Conservation (phyloP, 2,797 vertebrate species). For the Argyrosomus regius region DNA sequence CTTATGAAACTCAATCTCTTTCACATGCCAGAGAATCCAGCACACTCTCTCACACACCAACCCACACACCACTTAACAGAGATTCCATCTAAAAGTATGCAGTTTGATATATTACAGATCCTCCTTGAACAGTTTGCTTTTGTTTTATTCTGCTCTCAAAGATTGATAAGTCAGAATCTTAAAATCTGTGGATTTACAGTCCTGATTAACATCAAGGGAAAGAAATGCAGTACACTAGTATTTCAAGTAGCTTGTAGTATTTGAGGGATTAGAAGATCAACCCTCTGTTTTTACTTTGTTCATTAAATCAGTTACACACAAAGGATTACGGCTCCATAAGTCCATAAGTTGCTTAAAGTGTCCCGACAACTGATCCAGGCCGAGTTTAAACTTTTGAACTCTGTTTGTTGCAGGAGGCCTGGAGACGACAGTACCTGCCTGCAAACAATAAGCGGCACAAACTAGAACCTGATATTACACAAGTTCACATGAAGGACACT, state of each 20-base stretch:
- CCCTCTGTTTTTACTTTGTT: conserved; percentile 77
- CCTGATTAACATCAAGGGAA: conserved; percentile 72
- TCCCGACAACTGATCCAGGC: conserved; percentile 58
- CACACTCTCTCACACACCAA: conserved; percentile 39
- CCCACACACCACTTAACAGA: conserved; percentile 55
- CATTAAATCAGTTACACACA: conserved; percentile 83
- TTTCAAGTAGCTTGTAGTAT: conserved; percentile 68
- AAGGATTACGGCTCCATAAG: conserved; percentile 73
- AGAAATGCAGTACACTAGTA: conserved; percentile 34
- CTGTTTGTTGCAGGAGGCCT: conserved; percentile 25
- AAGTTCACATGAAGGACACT: not conserved
- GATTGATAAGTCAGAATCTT: conserved; percentile 63
- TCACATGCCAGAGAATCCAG: conserved; percentile 70
- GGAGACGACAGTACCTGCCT: conserved; percentile 40
- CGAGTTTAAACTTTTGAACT: conserved; percentile 77
- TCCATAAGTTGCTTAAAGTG: conserved; percentile 71
- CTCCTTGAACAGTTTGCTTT: conserved; percentile 65
- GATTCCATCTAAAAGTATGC: conserved; percentile 64
- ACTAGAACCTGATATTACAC: not conserved
- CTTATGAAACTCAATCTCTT: conserved; percentile 79
- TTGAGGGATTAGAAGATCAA: conserved; percentile 71
- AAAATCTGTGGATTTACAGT: conserved; percentile 62
- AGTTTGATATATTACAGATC: conserved; percentile 65
- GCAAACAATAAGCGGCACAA: not conserved
- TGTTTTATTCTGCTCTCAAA: conserved; percentile 54